Base-by-base conservation (phyloP, 23 tunicate species). In the Styela clava region DNA sequence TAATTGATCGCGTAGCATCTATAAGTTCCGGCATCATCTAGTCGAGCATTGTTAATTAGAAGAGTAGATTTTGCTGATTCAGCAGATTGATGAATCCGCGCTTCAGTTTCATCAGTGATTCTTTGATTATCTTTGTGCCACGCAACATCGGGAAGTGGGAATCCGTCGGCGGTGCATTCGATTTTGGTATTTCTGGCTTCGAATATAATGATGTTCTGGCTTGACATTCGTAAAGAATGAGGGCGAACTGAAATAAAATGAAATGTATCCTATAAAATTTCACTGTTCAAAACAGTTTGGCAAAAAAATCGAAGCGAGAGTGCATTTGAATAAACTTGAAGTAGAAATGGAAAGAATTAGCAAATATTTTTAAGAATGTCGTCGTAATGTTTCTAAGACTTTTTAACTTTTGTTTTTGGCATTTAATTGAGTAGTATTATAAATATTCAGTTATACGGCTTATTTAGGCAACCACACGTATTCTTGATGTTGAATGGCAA, bases 131-230 rank as follows among this genome's bases (percentile, higher is more conserved):
- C 70, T 65, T 65, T 65, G 31, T 65, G 16, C 70, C 70, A 65
- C 7, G 70, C 70, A 65, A 27, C 31, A 27, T 65, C 70, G 31
- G 70, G 70, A 27, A 65, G 30, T 3, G 70, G 70, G 70, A 24
- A 65, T 3, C 70, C 70, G 9, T 65, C 18, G 5, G 70, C 70
- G 5, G 70, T 5, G 70, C 70, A 65, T 9, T 65, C 70, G 31
- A 65, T 27, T 27, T 65, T 5, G 30, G 16, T 18, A 65, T 18
- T 24, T 7, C 7, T 7, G 7, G 30, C 9, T 27, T 24, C 31
- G 7, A 18, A 65, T 3, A 16, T 65, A 18, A 27, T 7, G 9
- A 65, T 3, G 7, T 24, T 16, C 7, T 65, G 16, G 7, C 31
- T 24, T 27, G 70, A 65, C 7, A 65, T 18, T 27, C 16, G 29